Conservation (phyloP, 2,113 vertebrate genomes). For the Psilopsiagon aymara region DNA sequence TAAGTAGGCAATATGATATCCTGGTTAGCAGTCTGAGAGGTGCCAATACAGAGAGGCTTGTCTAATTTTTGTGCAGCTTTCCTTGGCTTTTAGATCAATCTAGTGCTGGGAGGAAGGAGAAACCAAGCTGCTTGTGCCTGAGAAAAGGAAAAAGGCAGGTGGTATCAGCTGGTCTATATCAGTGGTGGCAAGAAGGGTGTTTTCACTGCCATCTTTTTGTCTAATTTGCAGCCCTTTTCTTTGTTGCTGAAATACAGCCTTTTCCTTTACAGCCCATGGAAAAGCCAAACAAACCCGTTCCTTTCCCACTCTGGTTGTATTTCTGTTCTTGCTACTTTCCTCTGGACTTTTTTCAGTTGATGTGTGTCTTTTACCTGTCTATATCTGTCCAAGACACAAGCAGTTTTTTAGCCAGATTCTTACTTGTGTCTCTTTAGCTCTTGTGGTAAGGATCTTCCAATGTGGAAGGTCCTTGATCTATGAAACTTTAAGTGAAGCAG, state of each 20-base stretch:
- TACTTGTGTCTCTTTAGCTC: background rate
- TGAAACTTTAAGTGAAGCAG: background rate
- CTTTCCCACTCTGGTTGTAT: background rate
- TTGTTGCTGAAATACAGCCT: background rate
- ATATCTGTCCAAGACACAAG: background rate
- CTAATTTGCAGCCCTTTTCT: background rate
- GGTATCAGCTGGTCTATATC: background rate
- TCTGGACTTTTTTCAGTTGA: background rate
- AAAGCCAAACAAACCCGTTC: rapidly evolving
- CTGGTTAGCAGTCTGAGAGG: background rate
- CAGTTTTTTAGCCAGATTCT: background rate
- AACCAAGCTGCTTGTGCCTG: background rate
- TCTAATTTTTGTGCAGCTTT: background rate
- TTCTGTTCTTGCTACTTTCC: background rate
- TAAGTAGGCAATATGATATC: background rate
- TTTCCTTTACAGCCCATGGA: background rate
- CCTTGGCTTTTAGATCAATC: background rate
- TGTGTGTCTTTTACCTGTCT: no score
- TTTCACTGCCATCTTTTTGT: background rate
- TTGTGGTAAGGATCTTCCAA: background rate
- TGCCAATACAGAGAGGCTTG: background rate
- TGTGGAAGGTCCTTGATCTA: background rate
- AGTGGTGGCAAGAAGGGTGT: background rate
- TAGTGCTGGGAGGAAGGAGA: background rate
- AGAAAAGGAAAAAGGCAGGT: background rate